Evolutionary conservation across 1,140 invertebrate species (phyloP).

Genomic region (Apis cerana): DNA sequence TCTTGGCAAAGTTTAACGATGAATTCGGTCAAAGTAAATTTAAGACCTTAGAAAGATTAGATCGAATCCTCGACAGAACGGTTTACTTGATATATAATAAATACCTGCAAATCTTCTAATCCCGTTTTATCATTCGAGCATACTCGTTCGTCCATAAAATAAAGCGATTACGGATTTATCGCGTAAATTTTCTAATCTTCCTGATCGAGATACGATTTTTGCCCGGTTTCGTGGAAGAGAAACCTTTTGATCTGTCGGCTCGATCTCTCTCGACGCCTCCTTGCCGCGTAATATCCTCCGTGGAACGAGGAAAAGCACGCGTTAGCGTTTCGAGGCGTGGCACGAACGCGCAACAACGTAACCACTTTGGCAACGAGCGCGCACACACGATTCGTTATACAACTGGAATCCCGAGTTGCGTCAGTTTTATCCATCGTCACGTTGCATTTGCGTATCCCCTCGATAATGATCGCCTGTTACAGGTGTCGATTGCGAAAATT

Average conservation of each 20-base stretch:
- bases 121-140: not conserved
- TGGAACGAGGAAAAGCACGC: slow-evolving; percentile 73
- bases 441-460: slow-evolving; percentile 28
- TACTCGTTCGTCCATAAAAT: too few species aligned
- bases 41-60: too few species aligned
- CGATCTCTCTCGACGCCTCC: too few species aligned
- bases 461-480: slow-evolving; percentile 44
- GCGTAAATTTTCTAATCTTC: slow-evolving; percentile 18
- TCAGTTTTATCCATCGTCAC: slow-evolving; percentile 4
- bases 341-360: slow-evolving; percentile 58
- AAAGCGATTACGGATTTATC: slow-evolving; percentile 26
- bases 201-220: slow-evolving; percentile 15
- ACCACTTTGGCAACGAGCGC: slow-evolving; percentile 53
- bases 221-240: not conserved
- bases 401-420: slow-evolving; percentile 41
- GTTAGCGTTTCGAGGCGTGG: slow-evolving; percentile 69
- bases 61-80: too few species aligned
- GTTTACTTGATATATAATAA: not conserved
- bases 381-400: slow-evolving; percentile 52
- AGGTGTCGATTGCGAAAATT: slow-evolving; percentile 49
- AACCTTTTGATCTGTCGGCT: not conserved
- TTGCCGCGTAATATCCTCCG: slow-evolving; percentile 69
- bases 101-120: not conserved
- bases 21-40: not conserved
- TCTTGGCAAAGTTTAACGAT: not conserved